phyloP scores from a whole-genome alignment of 2,113 vertebrate genomes.

The Bos indicus region DNA sequence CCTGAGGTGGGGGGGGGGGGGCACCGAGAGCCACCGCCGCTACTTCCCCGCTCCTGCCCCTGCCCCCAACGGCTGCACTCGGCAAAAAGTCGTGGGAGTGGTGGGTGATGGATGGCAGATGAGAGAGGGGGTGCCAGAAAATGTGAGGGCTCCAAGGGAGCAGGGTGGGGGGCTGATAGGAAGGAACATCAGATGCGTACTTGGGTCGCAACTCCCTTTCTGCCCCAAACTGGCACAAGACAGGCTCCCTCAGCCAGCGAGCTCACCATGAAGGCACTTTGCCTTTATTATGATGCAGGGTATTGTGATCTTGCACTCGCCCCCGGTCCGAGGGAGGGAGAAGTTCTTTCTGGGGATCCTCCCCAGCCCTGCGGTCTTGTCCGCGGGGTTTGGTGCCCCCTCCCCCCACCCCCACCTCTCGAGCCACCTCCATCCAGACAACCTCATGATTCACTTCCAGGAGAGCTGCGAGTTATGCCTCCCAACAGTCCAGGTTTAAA shows the following conservation, averaged over 20 bases:
- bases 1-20: constrained; percentile 74
- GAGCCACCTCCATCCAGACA: background rate
- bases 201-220: background rate
- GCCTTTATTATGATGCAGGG: background rate
- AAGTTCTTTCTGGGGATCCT: background rate
- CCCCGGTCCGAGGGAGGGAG: background rate
- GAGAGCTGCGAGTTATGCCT: constrained; percentile 36
- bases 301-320: constrained; percentile 2
- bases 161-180: background rate
- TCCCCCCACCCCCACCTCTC: background rate
- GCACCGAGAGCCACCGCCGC: constrained; percentile 78
- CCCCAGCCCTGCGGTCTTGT: background rate
- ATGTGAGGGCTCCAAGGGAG: background rate
- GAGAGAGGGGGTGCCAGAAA: background rate
- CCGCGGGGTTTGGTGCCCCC: background rate
- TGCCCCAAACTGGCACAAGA: background rate
- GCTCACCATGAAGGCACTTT: background rate
- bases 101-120: background rate
- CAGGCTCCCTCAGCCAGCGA: background rate
- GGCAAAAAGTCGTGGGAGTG: background rate
- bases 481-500: constrained; percentile 49
- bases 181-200: background rate
- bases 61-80: background rate
- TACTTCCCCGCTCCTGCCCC: background rate
- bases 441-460: constrained; percentile 28